phyloP scores from a whole-genome alignment of 2,888 invertebrate genomes.

The Acronicta leporina region DNA sequence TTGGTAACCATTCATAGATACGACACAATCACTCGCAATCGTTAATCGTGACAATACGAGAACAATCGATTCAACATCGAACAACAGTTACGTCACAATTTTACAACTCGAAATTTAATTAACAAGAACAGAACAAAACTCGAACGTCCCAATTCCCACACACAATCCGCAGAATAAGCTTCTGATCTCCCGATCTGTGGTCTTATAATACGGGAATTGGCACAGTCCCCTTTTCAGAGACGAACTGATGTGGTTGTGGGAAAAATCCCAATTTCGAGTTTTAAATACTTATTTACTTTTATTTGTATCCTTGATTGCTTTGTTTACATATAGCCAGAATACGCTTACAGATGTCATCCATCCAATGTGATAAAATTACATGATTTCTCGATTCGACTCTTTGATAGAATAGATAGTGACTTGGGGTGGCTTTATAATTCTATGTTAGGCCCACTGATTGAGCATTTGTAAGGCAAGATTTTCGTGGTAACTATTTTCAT shows the following conservation, averaged over 20 bases:
- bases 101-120: conserved; percentile 71
- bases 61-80: conserved; percentile 46
- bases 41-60: conserved; percentile 54
- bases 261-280: conserved; percentile 44
- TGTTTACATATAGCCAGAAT: neutral
- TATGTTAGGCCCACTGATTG: too few relatives aligned
- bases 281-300: conserved; percentile 28
- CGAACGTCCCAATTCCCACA: conserved; percentile 76
- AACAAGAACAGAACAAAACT: conserved; percentile 71
- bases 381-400: too few relatives aligned
- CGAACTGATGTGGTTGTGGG: conserved; percentile 43
- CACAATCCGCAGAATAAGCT: conserved; percentile 74
- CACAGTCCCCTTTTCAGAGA: conserved; percentile 57
- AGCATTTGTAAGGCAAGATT: too few relatives aligned
- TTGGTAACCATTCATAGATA: conserved; percentile 48
- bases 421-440: too few relatives aligned
- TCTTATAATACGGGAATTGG: conserved; percentile 71
- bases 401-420: too few relatives aligned
- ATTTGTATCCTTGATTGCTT: conserved; percentile 10
- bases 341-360: too few relatives aligned
- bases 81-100: conserved; percentile 59
- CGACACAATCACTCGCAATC: conserved; percentile 47
- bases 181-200: conserved; percentile 79
- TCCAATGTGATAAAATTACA: too few relatives aligned
- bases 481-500: too few relatives aligned